These are phyloP conservation scores for Lacerta bilineata DNA, from an alignment of 2,797 vertebrate genomes.

Conservation along the genomic window DNA sequence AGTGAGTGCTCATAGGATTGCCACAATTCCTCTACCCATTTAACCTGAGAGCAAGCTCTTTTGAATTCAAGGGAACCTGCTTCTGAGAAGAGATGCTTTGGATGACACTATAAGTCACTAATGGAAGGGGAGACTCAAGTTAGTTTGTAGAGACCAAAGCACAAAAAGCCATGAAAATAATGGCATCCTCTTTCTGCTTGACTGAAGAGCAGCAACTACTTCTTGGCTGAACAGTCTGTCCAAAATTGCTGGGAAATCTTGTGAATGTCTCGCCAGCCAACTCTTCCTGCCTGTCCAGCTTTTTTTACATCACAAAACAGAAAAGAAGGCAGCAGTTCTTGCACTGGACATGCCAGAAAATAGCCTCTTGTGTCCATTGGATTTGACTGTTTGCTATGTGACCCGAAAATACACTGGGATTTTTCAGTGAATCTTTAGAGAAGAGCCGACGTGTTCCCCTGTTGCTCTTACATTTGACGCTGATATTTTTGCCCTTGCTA, in stretches of 20 bases:
- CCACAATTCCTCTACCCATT: neutral
- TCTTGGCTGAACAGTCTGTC: neutral
- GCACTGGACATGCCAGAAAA: neutral
- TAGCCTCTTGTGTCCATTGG: neutral
- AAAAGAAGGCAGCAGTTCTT: neutral
- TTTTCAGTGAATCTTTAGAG: neutral
- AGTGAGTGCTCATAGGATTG: neutral
- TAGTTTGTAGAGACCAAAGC: neutral
- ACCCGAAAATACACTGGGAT: neutral
- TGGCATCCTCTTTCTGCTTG: too few relatives aligned
- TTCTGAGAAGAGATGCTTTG: too few relatives aligned
- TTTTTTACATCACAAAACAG: neutral
- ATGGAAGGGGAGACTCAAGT: neutral
- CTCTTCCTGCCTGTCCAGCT: neutral
- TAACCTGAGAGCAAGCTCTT: neutral
- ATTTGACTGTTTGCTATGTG: too few relatives aligned
- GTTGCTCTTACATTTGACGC: neutral
- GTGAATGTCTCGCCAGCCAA: neutral
- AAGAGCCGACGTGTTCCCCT: neutral
- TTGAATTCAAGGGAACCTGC: too few relatives aligned
- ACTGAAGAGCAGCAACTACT: neutral
- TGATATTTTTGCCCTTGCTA: neutral
- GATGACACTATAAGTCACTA: neutral
- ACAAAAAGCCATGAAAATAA: neutral
- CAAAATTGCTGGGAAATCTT: neutral